phyloP scores from a whole-genome alignment of 1,140 invertebrate species.

The Drosophila grimshawi region DNA sequence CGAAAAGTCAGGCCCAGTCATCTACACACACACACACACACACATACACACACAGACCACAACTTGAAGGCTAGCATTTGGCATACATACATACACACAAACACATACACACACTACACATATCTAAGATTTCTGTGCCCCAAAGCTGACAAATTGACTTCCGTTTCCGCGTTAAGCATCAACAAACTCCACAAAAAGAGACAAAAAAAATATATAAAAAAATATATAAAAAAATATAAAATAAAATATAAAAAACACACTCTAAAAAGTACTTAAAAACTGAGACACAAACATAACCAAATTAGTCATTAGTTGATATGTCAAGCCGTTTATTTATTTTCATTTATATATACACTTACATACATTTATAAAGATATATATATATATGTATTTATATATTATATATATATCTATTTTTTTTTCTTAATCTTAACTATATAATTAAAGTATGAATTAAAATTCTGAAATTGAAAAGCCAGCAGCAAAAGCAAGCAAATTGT shows the following conservation, averaged over 20 bases:
- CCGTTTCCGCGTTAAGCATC: slow-evolving; percentile 70
- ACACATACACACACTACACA: slow-evolving; percentile 12
- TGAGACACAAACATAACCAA: slow-evolving; percentile 77
- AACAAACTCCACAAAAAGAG: slow-evolving; percentile 27
- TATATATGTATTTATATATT: slow-evolving; percentile 7
- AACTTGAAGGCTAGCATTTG: slow-evolving; percentile 42
- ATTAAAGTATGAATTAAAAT: slow-evolving; percentile 47
- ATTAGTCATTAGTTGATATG: slow-evolving; percentile 82
- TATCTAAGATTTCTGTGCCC: slow-evolving; percentile 44
- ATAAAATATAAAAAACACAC: slow-evolving; percentile 19
- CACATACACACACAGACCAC: slow-evolving; percentile 5
- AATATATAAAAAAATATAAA: slow-evolving; percentile 21
- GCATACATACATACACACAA: slow-evolving; percentile 18
- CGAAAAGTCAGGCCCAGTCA: slow-evolving; percentile 42
- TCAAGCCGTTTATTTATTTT: slow-evolving; percentile 64
- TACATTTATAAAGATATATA: slow-evolving; percentile 3
- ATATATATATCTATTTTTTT: slow-evolving; percentile 26
- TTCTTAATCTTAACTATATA: slow-evolving; percentile 55
- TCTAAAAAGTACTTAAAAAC: slow-evolving; percentile 43
- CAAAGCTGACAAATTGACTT: slow-evolving; percentile 79
- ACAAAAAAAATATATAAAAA: slow-evolving; percentile 23
- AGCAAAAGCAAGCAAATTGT: slow-evolving; percentile 14
- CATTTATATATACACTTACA: slow-evolving; percentile 31
- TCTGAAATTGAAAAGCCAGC: slow-evolving; percentile 18
- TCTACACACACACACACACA: slow-evolving; percentile 22